Evolutionary conservation across 92 coral and sea anemone species (phyloP).

Genomic region (Epizoanthus illoricatus): DNA sequence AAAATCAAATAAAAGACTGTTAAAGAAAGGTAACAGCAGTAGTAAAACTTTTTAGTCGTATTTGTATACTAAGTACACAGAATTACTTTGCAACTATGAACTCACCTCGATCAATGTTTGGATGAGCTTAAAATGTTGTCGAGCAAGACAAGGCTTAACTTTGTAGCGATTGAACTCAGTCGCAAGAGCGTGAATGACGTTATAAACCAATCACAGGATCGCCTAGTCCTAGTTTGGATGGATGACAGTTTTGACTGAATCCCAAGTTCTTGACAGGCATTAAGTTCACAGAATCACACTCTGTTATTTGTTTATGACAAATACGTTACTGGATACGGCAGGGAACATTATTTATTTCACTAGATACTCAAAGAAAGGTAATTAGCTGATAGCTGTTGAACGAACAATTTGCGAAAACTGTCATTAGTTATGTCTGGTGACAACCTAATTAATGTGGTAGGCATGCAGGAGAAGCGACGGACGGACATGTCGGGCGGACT

Average conservation of each 20-base stretch:
- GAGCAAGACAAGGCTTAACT: background rate
- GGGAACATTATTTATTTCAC: background rate
- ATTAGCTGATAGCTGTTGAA: conserved; percentile 4
- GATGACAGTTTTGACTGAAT: conserved; percentile 11
- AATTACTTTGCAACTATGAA: background rate
- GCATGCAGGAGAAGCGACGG: background rate
- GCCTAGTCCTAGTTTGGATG: background rate
- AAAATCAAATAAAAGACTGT: background rate
- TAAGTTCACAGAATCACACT: background rate
- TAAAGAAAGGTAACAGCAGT: background rate
- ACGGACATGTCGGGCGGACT: too few species aligned
- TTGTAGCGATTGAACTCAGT: background rate
- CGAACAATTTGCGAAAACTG: conserved; percentile 11
- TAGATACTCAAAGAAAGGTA: background rate
- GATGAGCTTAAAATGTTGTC: conserved; percentile 8
- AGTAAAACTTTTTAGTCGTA: background rate
- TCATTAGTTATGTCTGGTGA: background rate
- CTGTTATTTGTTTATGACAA: background rate
- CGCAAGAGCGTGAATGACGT: background rate
- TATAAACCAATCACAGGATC: background rate
- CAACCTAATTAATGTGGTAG: background rate
- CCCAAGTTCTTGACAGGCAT: background rate
- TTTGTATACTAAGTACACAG: background rate
- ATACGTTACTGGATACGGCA: background rate
- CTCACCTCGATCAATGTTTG: conserved; percentile 25